Evolutionary conservation across 1,140 invertebrate genomes (phyloP).

Genomic region (Drosophila rufa): DNA sequence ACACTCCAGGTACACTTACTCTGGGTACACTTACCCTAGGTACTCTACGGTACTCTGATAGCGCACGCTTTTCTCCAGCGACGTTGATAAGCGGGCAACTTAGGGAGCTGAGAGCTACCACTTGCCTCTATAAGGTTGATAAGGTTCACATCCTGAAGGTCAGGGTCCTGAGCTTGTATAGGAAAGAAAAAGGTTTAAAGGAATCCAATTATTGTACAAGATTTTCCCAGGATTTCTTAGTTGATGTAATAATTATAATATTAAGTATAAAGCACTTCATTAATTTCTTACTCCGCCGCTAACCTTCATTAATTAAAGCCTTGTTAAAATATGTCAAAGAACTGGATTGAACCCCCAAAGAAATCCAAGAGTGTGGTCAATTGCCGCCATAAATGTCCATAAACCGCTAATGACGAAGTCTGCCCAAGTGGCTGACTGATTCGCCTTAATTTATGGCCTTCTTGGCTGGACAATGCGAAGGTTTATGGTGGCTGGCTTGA

Average conservation of each 20-base stretch:
- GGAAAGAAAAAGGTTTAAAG: neutral
- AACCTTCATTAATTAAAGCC: slow-evolving; percentile 6
- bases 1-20: neutral
- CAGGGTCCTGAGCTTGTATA: neutral
- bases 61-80: slow-evolving; percentile 16
- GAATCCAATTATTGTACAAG: too few relatives aligned
- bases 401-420: slow-evolving; percentile 7
- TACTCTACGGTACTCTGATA: slow-evolving; percentile 9
- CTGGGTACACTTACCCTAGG: neutral
- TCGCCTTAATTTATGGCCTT: slow-evolving; percentile 8
- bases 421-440: slow-evolving; percentile 15
- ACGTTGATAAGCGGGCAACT: slow-evolving; percentile 20
- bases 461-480: slow-evolving; percentile 16
- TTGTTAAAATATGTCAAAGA: neutral
- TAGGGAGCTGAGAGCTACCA: neutral
- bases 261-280: too few relatives aligned
- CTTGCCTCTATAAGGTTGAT: slow-evolving; percentile 3
- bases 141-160: neutral
- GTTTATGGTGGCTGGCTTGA: slow-evolving; percentile 5
- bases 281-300: neutral
- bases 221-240: neutral
- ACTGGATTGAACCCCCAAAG: neutral
- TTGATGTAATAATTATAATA: too few relatives aligned
- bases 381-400: slow-evolving; percentile 31
- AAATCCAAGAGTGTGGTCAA: slow-evolving; percentile 9